Conservation (phyloP, 92 coral and sea anemone genomes). For the Phenganax marumi region DNA sequence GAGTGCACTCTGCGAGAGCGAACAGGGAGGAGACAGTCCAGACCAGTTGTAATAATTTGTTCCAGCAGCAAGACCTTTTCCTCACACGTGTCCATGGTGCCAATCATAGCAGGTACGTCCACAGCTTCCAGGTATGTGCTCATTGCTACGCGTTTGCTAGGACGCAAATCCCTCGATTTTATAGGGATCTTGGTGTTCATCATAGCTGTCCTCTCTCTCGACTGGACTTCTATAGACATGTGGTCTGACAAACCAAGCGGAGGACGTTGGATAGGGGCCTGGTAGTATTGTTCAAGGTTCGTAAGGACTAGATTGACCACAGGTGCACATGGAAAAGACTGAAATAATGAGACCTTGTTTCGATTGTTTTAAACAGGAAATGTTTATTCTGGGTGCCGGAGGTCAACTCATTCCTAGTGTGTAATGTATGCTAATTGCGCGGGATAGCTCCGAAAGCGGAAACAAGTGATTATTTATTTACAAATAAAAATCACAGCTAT, state of each 20-base stretch:
- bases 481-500: no score
- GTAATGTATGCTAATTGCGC: no score
- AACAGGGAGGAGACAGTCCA: constrained; percentile 33
- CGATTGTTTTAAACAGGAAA: no score
- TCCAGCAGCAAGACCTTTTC: constrained; percentile 12
- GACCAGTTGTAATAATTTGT: constrained; percentile 38
- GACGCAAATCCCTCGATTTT: constrained; percentile 15
- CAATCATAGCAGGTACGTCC: background rate
- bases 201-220: background rate
- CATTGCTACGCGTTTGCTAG: constrained; percentile 36
- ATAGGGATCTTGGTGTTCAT: background rate
- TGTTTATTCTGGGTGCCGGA: no score
- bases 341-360: no score
- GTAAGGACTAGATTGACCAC: no score
- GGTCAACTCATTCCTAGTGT: no score
- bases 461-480: no score
- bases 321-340: no score
- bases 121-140: constrained; percentile 15
- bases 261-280: background rate
- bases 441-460: no score
- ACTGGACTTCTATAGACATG: background rate
- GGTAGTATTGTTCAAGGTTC: no score
- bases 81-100: constrained; percentile 20
- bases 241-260: constrained; percentile 9
- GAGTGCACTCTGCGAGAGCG: constrained; percentile 19